These are phyloP conservation scores for Tetragonisca angustula DNA, from an alignment of 2,888 invertebrate genomes.

Conservation along the genomic window DNA sequence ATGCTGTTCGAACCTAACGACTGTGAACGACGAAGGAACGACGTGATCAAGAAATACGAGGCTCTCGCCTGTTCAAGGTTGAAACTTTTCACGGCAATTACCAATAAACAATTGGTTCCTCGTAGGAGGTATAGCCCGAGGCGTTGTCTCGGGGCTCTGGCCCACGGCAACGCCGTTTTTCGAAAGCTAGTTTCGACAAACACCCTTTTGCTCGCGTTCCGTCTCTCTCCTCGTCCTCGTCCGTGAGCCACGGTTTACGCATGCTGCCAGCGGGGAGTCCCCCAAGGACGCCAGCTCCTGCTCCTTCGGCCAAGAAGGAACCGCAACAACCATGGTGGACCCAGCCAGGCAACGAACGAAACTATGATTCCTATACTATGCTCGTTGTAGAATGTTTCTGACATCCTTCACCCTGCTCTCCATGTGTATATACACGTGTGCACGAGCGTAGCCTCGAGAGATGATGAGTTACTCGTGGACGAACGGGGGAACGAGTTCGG, in stretches of 20 bases:
- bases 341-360: slow-evolving; percentile 29
- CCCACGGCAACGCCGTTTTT: slow-evolving; percentile 63
- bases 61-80: slow-evolving; percentile 36
- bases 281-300: slow-evolving; percentile 61
- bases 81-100: slow-evolving; percentile 67
- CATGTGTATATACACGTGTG: not conserved
- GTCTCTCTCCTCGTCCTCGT: slow-evolving; percentile 7
- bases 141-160: slow-evolving; percentile 18
- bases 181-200: slow-evolving; percentile 65
- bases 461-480: slow-evolving; percentile 25
- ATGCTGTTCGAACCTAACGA: slow-evolving; percentile 1
- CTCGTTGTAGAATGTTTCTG: slow-evolving; percentile 10
- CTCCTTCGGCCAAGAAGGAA: slow-evolving; percentile 42
- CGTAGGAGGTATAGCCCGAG: slow-evolving; percentile 43
- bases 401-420: not conserved
- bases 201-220: slow-evolving; percentile 51
- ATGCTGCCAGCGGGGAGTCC: slow-evolving; percentile 73
- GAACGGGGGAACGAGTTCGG: slow-evolving; percentile 18
- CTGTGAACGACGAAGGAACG: slow-evolving; percentile 1
- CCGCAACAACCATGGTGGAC: slow-evolving; percentile 46
- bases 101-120: slow-evolving; percentile 69
- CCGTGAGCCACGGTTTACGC: slow-evolving; percentile 50
- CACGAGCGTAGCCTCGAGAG: slow-evolving; percentile 8
- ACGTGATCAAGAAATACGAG: not conserved
- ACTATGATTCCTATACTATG: slow-evolving; percentile 20